Conservation (phyloP, 2,888 invertebrate genomes). For the Sphecodes monilicornis region DNA sequence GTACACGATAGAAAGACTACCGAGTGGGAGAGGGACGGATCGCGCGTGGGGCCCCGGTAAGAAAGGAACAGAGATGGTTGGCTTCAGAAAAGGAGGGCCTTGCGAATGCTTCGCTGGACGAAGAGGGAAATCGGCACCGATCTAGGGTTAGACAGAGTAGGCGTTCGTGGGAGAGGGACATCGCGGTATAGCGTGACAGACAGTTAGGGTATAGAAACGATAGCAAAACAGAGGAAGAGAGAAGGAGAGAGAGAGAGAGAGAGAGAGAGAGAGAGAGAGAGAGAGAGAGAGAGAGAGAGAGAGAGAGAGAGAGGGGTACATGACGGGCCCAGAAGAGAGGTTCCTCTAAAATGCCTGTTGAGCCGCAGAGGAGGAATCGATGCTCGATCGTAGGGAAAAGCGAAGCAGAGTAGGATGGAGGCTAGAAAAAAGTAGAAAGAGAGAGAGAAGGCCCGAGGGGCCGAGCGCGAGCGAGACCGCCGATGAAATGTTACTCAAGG, state of each 20-base stretch:
- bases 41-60: neutral
- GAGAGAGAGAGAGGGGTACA: neutral
- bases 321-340: conserved; percentile 25
- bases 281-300: conserved; percentile 9
- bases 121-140: conserved; percentile 33
- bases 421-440: conserved; percentile 12
- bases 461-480: neutral
- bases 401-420: neutral
- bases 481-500: neutral
- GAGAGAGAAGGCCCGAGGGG: neutral
- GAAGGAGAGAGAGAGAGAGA: neutral
- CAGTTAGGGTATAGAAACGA: conserved; percentile 10
- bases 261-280: neutral
- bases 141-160: neutral
- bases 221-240: conserved; percentile 28
- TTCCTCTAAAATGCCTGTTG: conserved; percentile 20
- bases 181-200: neutral
- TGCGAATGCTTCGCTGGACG: conserved; percentile 38
- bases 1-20: neutral
- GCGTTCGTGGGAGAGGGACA: conserved; percentile 14
- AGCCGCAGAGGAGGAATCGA: conserved; percentile 9
- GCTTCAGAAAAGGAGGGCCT: conserved; percentile 7
- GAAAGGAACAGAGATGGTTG: neutral
- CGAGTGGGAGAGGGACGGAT: neutral
- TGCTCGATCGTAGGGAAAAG: neutral